phyloP scores from a whole-genome alignment of 2,797 vertebrate species.

The Agapornis canus region DNA sequence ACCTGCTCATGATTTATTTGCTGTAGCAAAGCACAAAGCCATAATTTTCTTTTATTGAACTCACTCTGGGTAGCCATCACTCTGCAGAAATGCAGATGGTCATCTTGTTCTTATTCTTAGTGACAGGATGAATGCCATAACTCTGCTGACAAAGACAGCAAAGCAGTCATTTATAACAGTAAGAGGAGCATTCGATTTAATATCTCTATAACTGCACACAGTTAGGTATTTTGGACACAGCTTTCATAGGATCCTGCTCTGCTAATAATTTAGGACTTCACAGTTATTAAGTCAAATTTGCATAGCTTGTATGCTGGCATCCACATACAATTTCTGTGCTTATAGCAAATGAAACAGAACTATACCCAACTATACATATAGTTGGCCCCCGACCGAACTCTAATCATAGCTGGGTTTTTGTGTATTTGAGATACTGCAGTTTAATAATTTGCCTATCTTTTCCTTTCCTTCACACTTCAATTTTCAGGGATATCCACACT shows the following conservation, averaged over 20 bases:
- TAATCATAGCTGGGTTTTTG: not conserved
- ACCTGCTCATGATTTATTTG: slow-evolving; percentile 18
- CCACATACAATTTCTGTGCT: not conserved
- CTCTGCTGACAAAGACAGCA: slow-evolving; percentile 56
- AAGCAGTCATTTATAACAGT: slow-evolving; percentile 41
- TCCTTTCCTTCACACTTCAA: not conserved
- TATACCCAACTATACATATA: not conserved
- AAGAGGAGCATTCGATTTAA: slow-evolving; percentile 22
- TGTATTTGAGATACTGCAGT: not conserved
- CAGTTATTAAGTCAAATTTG: slow-evolving; percentile 3
- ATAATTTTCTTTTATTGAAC: slow-evolving; percentile 74
- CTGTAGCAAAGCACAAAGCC: slow-evolving; percentile 56
- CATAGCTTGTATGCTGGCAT: not conserved
- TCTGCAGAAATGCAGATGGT: slow-evolving; percentile 69
- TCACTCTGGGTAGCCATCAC: slow-evolving; percentile 62
- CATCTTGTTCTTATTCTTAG: slow-evolving; percentile 71
- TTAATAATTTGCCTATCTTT: not conserved
- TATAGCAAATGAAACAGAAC: not conserved
- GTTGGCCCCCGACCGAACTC: not conserved
- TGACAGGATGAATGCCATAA: slow-evolving; percentile 48
- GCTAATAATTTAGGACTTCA: not conserved
- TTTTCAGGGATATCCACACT: not conserved
- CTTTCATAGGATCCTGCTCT: not conserved
- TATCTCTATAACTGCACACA: slow-evolving; percentile 36
- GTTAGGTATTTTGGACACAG: slow-evolving; percentile 22